Evolutionary conservation across 1,140 invertebrate genomes (phyloP).

Genomic region (Lysiphlebus fabarum): DNA sequence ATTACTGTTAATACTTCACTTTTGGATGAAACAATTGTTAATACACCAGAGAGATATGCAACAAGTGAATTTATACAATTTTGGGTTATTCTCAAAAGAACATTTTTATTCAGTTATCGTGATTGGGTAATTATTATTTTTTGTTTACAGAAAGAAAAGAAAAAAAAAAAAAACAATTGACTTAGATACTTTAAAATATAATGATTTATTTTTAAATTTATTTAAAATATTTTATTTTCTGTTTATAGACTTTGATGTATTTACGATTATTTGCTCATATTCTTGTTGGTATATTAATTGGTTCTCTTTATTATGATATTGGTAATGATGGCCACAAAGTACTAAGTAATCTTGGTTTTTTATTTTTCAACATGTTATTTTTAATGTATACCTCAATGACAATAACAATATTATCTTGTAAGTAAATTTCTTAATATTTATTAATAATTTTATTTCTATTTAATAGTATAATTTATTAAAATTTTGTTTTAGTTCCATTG

Average conservation of each 20-base stretch:
- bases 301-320: conserved; percentile 88
- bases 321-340: conserved; percentile 93
- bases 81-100: conserved; percentile 76
- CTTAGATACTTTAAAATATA: no score
- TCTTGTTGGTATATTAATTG: conserved; percentile 87
- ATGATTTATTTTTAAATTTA: no score
- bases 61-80: conserved; percentile 75
- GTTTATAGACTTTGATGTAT: conserved; percentile 79
- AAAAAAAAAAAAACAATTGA: no score
- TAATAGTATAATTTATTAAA: conserved; percentile 16
- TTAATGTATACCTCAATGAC: conserved; percentile 98
- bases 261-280: conserved; percentile 89
- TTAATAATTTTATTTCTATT: neutral
- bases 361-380: conserved; percentile 98
- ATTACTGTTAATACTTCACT: conserved; percentile 61
- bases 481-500: conserved; percentile 72
- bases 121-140: conserved; percentile 66
- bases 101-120: conserved; percentile 74
- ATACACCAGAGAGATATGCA: conserved; percentile 69
- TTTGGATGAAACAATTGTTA: conserved; percentile 58
- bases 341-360: conserved; percentile 91
- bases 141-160: no score
- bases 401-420: conserved; percentile 94
- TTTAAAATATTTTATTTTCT: no score
- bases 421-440: conserved; percentile 18